Evolutionary conservation across 2,797 vertebrate genomes (phyloP).

Genomic region (Masticophis lateralis): DNA sequence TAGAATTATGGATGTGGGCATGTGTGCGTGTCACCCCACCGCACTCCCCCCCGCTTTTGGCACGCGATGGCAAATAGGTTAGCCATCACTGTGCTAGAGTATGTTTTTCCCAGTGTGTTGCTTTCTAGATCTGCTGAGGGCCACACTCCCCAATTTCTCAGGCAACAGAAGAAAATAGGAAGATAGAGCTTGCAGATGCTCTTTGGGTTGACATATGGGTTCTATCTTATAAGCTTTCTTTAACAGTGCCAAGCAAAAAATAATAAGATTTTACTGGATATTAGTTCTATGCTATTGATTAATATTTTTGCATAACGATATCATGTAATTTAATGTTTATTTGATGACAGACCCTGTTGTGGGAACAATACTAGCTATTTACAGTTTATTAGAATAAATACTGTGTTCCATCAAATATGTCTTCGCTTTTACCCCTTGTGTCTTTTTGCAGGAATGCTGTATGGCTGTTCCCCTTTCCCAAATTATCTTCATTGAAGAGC

Average conservation of each 20-base stretch:
- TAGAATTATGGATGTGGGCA: too few species aligned
- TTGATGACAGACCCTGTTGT: neutral
- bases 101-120: neutral
- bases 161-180: neutral
- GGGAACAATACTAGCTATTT: neutral
- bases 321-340: neutral
- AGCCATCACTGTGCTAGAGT: neutral
- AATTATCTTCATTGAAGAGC: constrained; percentile 92
- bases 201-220: neutral
- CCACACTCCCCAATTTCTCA: neutral
- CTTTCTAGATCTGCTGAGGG: neutral
- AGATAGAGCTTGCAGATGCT: neutral
- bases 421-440: constrained; percentile 16
- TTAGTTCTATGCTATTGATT: neutral
- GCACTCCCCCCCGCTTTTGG: too few species aligned
- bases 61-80: too few species aligned
- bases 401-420: neutral
- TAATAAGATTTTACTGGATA: neutral
- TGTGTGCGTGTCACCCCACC: too few species aligned
- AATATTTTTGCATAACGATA: neutral
- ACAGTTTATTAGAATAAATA: neutral
- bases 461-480: constrained; percentile 88
- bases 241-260: neutral
- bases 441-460: constrained; percentile 85
- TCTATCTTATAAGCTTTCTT: neutral